Percentiles rank a stretch among this genome's conserved stretches.
These are phyloP conservation scores for Argyresthia goedartella DNA, from an alignment of 2,888 invertebrate genomes.

Conservation along the genomic window DNA sequence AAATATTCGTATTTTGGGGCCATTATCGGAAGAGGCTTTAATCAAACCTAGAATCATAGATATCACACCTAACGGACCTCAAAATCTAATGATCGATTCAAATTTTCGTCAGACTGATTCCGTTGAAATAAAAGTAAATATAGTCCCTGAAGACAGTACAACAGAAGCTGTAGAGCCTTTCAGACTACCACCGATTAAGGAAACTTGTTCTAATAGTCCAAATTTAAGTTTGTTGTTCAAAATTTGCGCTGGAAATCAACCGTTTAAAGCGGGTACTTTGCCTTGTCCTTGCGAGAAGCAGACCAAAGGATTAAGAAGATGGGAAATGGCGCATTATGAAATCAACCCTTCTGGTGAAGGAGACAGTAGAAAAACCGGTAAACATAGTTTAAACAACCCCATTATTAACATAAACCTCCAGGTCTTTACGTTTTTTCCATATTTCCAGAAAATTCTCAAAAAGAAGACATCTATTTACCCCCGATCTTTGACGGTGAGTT, in stretches of 20 bases:
- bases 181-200: slow-evolving; percentile 46
- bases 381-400: slow-evolving; percentile 12
- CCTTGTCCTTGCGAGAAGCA: slow-evolving; percentile 23
- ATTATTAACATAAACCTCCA: too few relatives aligned
- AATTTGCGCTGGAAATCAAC: slow-evolving; percentile 18
- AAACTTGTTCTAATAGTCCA: slow-evolving; percentile 29
- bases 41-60: slow-evolving; percentile 34
- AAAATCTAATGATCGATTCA: slow-evolving; percentile 14
- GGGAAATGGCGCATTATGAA: slow-evolving; percentile 21
- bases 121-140: slow-evolving; percentile 30
- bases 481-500: too few relatives aligned
- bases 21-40: slow-evolving; percentile 51
- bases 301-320: slow-evolving; percentile 18
- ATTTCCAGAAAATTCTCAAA: not conserved
- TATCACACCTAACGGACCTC: slow-evolving; percentile 17
- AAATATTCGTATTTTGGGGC: slow-evolving; percentile 33
- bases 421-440: too few relatives aligned
- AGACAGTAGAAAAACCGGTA: slow-evolving; percentile 30
- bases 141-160: slow-evolving; percentile 20
- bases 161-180: slow-evolving; percentile 19
- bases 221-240: slow-evolving; percentile 38
- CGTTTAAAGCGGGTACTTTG: slow-evolving; percentile 18
- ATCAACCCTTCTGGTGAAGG: slow-evolving; percentile 45
- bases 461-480: not conserved
- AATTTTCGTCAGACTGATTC: slow-evolving; percentile 31